Percentiles rank a stretch among this genome's conserved stretches.
phyloP scores from a whole-genome alignment of 2,797 vertebrate genomes.

The Malurus leucopterus region DNA sequence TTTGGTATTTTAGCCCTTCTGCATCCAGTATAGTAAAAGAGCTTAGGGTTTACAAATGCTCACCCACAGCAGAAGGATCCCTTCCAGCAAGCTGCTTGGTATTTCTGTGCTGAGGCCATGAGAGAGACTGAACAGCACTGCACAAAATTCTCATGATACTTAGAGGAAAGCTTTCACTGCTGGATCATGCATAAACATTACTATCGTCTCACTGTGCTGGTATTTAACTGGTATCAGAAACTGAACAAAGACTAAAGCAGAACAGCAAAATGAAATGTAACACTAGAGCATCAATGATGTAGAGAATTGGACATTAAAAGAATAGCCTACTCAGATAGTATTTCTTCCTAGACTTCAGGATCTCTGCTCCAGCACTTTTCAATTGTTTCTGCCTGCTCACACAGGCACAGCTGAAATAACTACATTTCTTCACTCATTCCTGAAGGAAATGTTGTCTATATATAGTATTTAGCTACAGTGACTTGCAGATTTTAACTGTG shows the following conservation, averaged over 20 bases:
- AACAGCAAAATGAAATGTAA: not conserved
- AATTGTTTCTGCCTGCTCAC: not conserved
- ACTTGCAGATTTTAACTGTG: not conserved
- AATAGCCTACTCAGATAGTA: not conserved
- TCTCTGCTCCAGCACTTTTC: not conserved
- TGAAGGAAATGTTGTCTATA: not conserved
- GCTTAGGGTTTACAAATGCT: not conserved
- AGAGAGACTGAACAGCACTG: not conserved
- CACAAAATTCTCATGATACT: not conserved
- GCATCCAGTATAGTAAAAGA: not conserved
- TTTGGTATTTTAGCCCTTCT: not conserved
- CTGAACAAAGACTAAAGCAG: not conserved
- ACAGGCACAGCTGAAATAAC: not conserved
- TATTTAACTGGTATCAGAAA: not conserved
- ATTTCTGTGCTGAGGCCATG: not conserved
- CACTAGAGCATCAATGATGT: not conserved
- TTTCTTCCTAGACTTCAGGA: not conserved
- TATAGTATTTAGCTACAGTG: not conserved
- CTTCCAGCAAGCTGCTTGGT: not conserved
- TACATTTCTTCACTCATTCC: not conserved
- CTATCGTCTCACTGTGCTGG: not conserved
- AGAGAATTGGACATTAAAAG: not conserved
- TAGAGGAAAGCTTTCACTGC: not conserved
- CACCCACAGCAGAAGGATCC: not conserved
- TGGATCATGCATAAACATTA: accelerated